Evolutionary conservation across 2,888 invertebrate species (phyloP), one percentile per base, ranked within the genome.

Genomic region (Polia nebulosa): DNA sequence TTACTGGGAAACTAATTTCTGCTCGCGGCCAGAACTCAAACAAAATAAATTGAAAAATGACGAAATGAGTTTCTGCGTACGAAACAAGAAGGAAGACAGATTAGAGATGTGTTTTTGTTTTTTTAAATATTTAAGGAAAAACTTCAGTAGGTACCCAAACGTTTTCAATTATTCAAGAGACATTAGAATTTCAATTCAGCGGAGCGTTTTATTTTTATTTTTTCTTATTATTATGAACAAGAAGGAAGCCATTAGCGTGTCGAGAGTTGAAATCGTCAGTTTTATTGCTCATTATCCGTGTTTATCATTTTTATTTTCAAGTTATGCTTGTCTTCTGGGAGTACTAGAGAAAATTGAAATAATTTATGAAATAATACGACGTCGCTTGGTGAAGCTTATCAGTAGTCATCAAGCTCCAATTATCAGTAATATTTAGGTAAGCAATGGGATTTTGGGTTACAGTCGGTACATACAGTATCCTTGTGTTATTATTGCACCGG

Each of bases 151-250:
- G 81, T 84, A 84, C 82, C 80, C 76, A 81, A 81, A 84, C 82
- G 84, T 84, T 84, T 85, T 87, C 85, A 87, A 87, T 90, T 90
- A 88, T 88, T 87, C 88, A 88, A 81, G 84, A 85, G 84, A 78
- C 83, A 89, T 90, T 88, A 88, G 85, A 88, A 88, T 88, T 89
- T 87, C 85, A 88, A 88, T 88, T 86, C 82, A 81, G 76, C 68
- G 72, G 49, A 82, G 76, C 82, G 80, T 82, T 84, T 87, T 86
- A 87, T 82, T 83, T 79, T 61, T 74, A 61, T 68, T 58, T 75
- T 80, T 80, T 76, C 72, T 76, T 82, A 75, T 82, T 80, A 82
- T 77, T 72, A 73, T 73, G 80, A 72, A 76, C 73, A 76, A 83
- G 81, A 77, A 78, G 80, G 84, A 81, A 84, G 80, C 85, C 84